These are phyloP conservation scores for Crax fasciolata DNA, from an alignment of 2,797 vertebrate species.

Conservation along the genomic window DNA sequence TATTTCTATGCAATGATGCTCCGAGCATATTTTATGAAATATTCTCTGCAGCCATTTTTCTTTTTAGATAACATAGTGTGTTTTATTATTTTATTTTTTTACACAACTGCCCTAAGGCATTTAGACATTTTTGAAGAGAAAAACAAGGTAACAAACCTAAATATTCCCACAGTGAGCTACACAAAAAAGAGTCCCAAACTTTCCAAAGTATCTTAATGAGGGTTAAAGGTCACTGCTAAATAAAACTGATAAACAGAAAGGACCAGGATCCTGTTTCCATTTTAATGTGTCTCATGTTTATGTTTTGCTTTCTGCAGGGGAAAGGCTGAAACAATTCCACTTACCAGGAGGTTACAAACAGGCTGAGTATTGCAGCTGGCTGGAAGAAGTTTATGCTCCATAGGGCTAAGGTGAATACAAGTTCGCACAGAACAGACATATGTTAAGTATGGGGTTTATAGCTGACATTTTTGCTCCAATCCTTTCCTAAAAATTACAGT, in stretches of 20 bases:
- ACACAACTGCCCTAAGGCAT: conserved; percentile 57
- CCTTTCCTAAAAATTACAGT: conserved; percentile 61
- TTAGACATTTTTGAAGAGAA: conserved; percentile 73
- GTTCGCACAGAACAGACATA: conserved; percentile 68
- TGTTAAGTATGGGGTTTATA: conserved; percentile 44
- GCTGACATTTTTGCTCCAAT: conserved; percentile 43
- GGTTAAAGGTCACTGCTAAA: conserved; percentile 85
- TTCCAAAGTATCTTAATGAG: conserved; percentile 84
- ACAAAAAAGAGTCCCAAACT: conserved; percentile 73
- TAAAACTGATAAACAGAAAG: conserved; percentile 84
- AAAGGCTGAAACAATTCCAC: conserved; percentile 84
- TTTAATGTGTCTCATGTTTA: conserved; percentile 85
- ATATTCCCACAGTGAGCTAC: conserved; percentile 79
- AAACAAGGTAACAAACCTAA: conserved; percentile 77
- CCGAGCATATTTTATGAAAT: conserved; percentile 12
- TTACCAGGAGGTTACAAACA: conserved; percentile 79
- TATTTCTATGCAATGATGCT: background rate
- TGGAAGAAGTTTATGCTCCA: conserved; percentile 69
- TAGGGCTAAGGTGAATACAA: conserved; percentile 65
- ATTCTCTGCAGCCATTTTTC: background rate
- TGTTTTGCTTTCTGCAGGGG: conserved; percentile 81
- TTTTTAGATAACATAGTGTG: conserved; percentile 13
- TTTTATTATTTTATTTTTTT: conserved; percentile 25
- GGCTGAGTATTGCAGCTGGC: conserved; percentile 70
- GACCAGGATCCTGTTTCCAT: conserved; percentile 87